phyloP scores from a whole-genome alignment of 2,888 invertebrate genomes.

The Beris chalybata region DNA sequence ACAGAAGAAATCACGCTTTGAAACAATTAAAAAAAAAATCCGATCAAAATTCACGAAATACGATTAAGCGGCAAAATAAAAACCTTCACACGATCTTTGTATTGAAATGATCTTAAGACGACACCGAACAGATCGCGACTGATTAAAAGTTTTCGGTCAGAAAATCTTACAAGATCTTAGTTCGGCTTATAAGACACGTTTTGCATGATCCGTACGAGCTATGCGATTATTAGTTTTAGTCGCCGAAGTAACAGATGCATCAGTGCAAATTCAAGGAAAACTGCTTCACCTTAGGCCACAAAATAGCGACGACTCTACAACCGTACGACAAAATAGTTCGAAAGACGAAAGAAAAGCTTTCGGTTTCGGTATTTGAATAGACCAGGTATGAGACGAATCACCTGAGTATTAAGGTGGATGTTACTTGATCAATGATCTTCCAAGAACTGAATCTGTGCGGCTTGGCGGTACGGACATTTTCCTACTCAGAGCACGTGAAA shows the following conservation, averaged over 20 bases:
- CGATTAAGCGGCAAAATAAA: too few species aligned
- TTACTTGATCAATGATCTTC: conserved; percentile 28
- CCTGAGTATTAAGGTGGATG: conserved; percentile 17
- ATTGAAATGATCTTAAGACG: background rate
- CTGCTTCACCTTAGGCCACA: conserved; percentile 29
- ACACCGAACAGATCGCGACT: conserved; percentile 25
- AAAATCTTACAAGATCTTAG: background rate
- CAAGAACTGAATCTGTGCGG: conserved; percentile 20
- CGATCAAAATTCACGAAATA: too few species aligned
- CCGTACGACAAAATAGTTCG: too few species aligned
- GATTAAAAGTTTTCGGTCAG: conserved; percentile 24
- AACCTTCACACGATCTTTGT: conserved; percentile 14
- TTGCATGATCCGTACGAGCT: too few species aligned
- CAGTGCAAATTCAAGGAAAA: conserved; percentile 37
- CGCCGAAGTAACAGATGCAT: conserved; percentile 30
- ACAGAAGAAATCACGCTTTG: too few species aligned
- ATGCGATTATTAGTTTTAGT: too few species aligned
- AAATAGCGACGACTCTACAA: background rate
- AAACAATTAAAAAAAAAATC: too few species aligned
- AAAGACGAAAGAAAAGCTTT: conserved; percentile 25
- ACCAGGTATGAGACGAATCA: conserved; percentile 3
- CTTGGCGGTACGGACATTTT: background rate
- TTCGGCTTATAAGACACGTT: too few species aligned
- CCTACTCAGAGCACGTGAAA: background rate
- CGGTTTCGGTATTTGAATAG: conserved; percentile 10